These are phyloP conservation scores for Apodemus sylvaticus DNA, from an alignment of 2,113 vertebrate genomes.

Conservation along the genomic window DNA sequence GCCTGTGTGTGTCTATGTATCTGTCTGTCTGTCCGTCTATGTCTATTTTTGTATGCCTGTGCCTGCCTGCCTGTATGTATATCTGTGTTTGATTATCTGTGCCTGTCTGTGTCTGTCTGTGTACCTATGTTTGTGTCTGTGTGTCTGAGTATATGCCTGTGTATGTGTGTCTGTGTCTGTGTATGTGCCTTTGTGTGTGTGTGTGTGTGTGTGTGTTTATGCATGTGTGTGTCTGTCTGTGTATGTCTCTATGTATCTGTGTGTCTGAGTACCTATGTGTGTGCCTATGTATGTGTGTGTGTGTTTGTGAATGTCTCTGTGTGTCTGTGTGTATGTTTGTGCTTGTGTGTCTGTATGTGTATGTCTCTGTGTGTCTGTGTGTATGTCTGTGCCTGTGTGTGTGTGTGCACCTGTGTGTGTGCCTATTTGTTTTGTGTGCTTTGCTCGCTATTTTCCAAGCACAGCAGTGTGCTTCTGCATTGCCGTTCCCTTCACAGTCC, in stretches of 20 bases:
- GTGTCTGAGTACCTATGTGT: not conserved
- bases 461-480: not conserved
- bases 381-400: not conserved
- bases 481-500: not conserved
- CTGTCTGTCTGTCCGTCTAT: no score
- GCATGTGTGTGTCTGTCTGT: not conserved
- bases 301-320: accelerated
- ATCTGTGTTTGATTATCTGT: no score
- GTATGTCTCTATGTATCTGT: not conserved
- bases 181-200: no score
- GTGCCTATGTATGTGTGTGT: no score
- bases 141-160: not conserved
- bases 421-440: not conserved
- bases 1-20: no score
- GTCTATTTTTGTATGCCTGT: no score
- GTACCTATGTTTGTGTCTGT: not conserved
- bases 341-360: not conserved
- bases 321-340: not conserved
- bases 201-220: not conserved
- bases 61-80: no score
- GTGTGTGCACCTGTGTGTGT: no score
- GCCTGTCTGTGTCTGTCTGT: not conserved
- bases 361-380: not conserved
- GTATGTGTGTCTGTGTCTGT: no score
- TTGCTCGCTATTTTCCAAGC: not conserved